Evolutionary conservation across 2,888 invertebrate genomes (phyloP).

Genomic region (Tachystola acroxantha): DNA sequence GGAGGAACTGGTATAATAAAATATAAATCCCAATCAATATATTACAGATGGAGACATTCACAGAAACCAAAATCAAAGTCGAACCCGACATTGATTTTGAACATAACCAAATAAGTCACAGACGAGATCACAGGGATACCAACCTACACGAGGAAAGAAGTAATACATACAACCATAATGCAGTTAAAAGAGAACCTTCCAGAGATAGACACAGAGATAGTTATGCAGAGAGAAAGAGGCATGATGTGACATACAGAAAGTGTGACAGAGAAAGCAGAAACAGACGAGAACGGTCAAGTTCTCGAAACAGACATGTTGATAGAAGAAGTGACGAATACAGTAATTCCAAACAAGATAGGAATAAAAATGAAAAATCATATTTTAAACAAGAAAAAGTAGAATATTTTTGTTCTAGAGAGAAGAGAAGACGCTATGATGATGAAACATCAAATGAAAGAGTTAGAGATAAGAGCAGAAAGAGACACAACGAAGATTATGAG

Average conservation of each 20-base stretch:
- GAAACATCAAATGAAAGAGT: background rate
- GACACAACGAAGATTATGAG: background rate
- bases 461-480: constrained; percentile 1
- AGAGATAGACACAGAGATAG: background rate
- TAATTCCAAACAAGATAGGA: background rate
- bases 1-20: no score
- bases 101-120: background rate
- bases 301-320: background rate
- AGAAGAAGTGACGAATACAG: background rate
- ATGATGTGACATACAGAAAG: background rate
- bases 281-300: background rate
- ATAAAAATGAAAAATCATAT: background rate
- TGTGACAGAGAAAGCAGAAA: background rate
- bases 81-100: no score
- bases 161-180: no score
- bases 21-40: background rate
- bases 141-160: no score
- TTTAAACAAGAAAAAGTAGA: background rate
- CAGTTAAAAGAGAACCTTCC: background rate
- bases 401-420: background rate
- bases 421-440: background rate
- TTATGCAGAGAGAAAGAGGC: background rate
- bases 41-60: constrained; percentile 43
- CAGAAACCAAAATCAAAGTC: background rate
- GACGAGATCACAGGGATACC: no score